phyloP scores from a whole-genome alignment of 1,140 invertebrate genomes.

The Drosophila tristis region DNA sequence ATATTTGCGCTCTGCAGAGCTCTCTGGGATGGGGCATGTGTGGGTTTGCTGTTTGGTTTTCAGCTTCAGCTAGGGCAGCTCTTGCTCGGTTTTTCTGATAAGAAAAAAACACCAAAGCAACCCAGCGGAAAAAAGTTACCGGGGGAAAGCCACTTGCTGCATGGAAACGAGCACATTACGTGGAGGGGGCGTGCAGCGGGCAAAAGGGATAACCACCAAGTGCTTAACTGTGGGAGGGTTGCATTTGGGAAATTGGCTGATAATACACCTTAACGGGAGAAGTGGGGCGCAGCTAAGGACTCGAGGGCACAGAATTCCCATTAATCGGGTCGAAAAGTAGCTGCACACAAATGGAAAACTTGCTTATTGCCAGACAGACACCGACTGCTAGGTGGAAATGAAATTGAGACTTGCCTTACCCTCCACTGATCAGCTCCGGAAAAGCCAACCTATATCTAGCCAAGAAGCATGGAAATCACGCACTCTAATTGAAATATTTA shows the following conservation, averaged over 20 bases:
- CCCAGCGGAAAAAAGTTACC: constrained; percentile 17
- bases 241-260: constrained; percentile 64
- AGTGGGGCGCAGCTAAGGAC: not conserved
- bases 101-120: constrained; percentile 22
- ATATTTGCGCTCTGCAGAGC: constrained; percentile 42
- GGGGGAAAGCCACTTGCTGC: constrained; percentile 38
- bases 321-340: constrained; percentile 26
- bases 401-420: constrained; percentile 9
- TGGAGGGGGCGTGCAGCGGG: constrained; percentile 18
- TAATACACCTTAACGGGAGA: constrained; percentile 53
- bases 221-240: constrained; percentile 25
- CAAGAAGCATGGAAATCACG: constrained; percentile 53
- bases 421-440: not conserved
- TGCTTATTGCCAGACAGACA: constrained; percentile 16
- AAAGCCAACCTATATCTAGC: constrained; percentile 30
- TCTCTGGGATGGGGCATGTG: constrained; percentile 2
- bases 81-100: constrained; percentile 41
- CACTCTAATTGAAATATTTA: constrained; percentile 71
- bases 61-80: constrained; percentile 24
- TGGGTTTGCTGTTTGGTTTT: constrained; percentile 34
- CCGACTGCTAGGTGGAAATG: not conserved
- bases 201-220: constrained; percentile 45
- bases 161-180: constrained; percentile 54
- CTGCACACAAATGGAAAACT: constrained; percentile 23
- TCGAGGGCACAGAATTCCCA: constrained; percentile 22